A percentile compares a stretch with the other conserved stretches of the same genome.
phyloP scores from a whole-genome alignment of 1,140 invertebrate species.

The Melipona quadrifasciata region DNA sequence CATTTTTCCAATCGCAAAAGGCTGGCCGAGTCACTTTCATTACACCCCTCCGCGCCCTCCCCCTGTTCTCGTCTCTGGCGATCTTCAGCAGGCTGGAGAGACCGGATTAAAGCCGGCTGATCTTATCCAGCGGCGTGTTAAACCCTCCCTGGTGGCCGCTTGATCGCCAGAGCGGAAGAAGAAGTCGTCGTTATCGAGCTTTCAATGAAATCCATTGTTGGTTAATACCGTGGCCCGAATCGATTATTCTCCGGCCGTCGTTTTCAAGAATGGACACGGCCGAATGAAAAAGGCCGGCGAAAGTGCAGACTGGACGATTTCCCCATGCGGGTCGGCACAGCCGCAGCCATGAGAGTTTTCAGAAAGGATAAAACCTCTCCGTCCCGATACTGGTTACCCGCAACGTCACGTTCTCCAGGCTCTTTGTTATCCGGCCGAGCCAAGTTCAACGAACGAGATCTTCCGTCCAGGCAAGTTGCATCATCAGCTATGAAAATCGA shows the following conservation, averaged over 20 bases:
- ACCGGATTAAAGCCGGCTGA: slow-evolving; percentile 41
- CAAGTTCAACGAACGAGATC: slow-evolving; percentile 37
- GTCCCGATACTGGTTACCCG: slow-evolving; percentile 41
- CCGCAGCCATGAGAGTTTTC: slow-evolving; percentile 26
- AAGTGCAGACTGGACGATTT: slow-evolving; percentile 39
- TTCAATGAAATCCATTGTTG: slow-evolving; percentile 57
- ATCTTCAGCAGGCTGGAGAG: slow-evolving; percentile 2
- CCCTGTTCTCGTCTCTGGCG: not conserved
- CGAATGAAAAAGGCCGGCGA: slow-evolving; percentile 17
- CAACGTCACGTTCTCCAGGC: slow-evolving; percentile 33
- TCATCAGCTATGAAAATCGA: slow-evolving; percentile 11
- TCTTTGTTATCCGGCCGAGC: slow-evolving; percentile 24
- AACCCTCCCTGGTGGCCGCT: slow-evolving; percentile 44
- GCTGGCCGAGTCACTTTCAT: not conserved
- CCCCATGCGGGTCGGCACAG: slow-evolving; percentile 33
- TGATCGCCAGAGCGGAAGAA: slow-evolving; percentile 58
- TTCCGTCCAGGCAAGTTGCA: not conserved
- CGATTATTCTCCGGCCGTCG: slow-evolving; percentile 51
- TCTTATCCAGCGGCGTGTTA: slow-evolving; percentile 56
- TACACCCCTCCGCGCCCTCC: not conserved
- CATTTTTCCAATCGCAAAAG: slow-evolving; percentile 20
- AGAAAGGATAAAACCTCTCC: slow-evolving; percentile 28
- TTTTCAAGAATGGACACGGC: slow-evolving; percentile 26
- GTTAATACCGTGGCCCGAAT: slow-evolving; percentile 43
- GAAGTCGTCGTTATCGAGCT: slow-evolving; percentile 54